Base-by-base conservation (phyloP, 2,113 vertebrate species). In the Colossoma macropomum region DNA sequence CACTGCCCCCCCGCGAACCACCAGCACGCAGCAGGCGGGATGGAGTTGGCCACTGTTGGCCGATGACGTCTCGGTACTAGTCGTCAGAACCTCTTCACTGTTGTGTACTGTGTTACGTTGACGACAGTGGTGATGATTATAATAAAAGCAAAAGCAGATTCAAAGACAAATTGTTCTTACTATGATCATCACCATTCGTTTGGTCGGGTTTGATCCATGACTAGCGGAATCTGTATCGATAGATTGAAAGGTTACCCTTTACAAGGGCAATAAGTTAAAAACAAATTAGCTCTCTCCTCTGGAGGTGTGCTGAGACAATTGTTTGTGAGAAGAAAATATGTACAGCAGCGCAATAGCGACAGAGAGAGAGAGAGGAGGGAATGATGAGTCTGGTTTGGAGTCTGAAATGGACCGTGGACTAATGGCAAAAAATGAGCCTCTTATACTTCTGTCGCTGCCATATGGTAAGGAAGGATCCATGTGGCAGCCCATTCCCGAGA, bases 221-320 rank as follows among this genome's bases (percentile, higher is more conserved):
- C 62, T 60, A 63, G 50, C n/a, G 48, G 45, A 77, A 81, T 65
- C 84, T 63, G 27, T 72, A 52, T 25, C 5, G 65, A 81, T 50
- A 30, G 74, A 79, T 62, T 28, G 54, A 75, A 32, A 70, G 66
- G 25, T 50, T 84, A 75, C 70, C 88, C 75, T 86, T 86, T 82
- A 82, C 81, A 87, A 69, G 85, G 78, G 74, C 82, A 68, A 75
- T 54, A 82, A 38, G 48, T 82, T 45, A 8, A 82, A 69, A 76
- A 56, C n/a, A 1, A 70, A 70, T 56, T 19, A 28, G 30, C 23
- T 54, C 19, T 28, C 10, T 68, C 13, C 21, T 66, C 16, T 82
- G 62, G 41, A 60, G n/a, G 19, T 59, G 63, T 71, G 25, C 23
- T 50, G 45, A 82, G 28, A 68, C n/a, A 23, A 28, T 80, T 72